Conservation (phyloP, 2,797 vertebrate species). For the Pseudochromis fuscus region DNA sequence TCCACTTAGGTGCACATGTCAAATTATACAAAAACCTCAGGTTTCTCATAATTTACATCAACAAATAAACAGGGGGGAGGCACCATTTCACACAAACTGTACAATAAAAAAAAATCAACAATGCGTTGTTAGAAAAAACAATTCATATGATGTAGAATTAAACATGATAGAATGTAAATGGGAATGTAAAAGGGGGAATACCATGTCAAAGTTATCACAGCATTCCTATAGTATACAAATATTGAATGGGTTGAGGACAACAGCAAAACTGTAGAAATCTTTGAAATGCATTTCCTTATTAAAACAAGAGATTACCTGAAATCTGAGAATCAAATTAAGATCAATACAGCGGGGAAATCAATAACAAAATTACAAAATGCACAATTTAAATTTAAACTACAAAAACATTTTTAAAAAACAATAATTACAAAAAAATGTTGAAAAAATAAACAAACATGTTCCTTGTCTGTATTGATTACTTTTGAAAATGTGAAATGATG, state of each 20-base stretch:
- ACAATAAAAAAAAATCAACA: constrained; percentile 70
- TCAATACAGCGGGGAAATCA: constrained; percentile 30
- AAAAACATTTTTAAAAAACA: constrained; percentile 51
- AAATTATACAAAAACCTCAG: constrained; percentile 74
- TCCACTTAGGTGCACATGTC: constrained; percentile 69
- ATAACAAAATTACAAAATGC: constrained; percentile 56
- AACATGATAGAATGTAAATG: constrained; percentile 38
- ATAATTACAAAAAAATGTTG: constrained; percentile 77
- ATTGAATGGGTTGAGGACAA: constrained; percentile 29
- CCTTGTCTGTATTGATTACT: constrained; percentile 54
- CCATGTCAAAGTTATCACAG: constrained; percentile 24
- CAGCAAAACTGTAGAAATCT: constrained; percentile 26
- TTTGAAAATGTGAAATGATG: constrained; percentile 50
- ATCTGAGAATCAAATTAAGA: constrained; percentile 38
- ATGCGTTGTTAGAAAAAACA: constrained; percentile 42
- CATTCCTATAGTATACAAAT: constrained; percentile 26
- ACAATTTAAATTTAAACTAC: constrained; percentile 67
- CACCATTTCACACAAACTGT: constrained; percentile 70
- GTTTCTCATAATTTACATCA: constrained; percentile 73
- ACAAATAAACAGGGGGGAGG: constrained; percentile 62
- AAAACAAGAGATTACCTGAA: constrained; percentile 25
- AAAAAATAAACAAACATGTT: constrained; percentile 57
- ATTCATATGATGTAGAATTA: constrained; percentile 42
- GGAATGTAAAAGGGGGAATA: constrained; percentile 66
- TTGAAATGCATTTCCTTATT: constrained; percentile 34